Conservation (phyloP, 2,888 invertebrate species). For the Atrina japonica region DNA sequence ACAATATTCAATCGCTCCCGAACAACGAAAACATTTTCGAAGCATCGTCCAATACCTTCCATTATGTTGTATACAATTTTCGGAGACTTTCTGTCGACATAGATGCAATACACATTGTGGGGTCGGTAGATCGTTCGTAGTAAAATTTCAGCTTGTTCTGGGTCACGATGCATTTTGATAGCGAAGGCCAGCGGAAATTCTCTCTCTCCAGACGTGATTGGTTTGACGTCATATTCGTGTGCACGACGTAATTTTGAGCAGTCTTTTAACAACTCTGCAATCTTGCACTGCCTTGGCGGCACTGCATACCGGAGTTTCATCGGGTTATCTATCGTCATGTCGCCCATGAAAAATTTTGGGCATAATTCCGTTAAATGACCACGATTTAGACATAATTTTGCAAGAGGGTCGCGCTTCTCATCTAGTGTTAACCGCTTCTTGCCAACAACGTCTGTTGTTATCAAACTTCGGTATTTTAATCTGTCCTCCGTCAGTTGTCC, state of each 20-base stretch:
- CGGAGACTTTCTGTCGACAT: constrained; percentile 64
- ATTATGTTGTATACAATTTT: constrained; percentile 41
- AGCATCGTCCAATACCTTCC: constrained; percentile 51
- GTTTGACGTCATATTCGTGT: constrained; percentile 44
- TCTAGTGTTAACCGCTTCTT: too few species aligned
- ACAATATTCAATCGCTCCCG: constrained; percentile 50
- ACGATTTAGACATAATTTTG: constrained; percentile 29
- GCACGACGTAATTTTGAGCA: constrained; percentile 41
- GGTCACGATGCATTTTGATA: constrained; percentile 56
- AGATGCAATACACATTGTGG: constrained; percentile 74
- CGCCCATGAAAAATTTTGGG: constrained; percentile 33
- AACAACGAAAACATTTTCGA: constrained; percentile 61
- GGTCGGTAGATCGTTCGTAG: constrained; percentile 68
- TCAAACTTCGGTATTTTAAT: not conserved
- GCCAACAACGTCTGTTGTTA: too few species aligned
- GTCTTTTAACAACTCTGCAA: constrained; percentile 36
- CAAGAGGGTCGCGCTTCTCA: constrained; percentile 24
- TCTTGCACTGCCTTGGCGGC: constrained; percentile 8
- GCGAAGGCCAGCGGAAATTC: constrained; percentile 64
- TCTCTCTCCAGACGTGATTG: constrained; percentile 44
- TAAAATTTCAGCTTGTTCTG: constrained; percentile 64
- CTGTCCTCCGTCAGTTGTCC: not conserved
- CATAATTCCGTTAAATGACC: constrained; percentile 14
- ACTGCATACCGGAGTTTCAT: not conserved
- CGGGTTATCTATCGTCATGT: not conserved